Conservation (phyloP, 2,113 vertebrate genomes). For the Sorex fumeus region DNA sequence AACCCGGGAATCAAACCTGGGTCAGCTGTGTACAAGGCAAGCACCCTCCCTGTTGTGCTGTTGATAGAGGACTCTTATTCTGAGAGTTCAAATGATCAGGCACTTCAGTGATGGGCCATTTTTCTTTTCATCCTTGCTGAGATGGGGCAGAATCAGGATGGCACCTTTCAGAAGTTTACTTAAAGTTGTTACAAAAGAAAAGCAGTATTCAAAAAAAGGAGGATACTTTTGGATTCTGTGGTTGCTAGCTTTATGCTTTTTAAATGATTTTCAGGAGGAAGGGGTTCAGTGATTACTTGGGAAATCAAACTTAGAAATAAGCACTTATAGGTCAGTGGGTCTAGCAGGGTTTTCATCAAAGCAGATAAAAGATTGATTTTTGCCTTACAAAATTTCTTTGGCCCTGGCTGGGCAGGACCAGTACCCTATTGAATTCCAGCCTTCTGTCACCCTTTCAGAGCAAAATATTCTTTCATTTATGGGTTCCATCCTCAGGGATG, state of each 20-base stretch:
- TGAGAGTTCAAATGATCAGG: neutral
- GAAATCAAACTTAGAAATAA: constrained; percentile 46
- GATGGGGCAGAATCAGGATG: neutral
- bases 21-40: too few species aligned
- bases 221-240: neutral
- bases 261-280: neutral
- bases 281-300: neutral
- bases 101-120: neutral
- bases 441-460: neutral
- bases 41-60: too few species aligned
- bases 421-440: too few species aligned
- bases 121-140: neutral
- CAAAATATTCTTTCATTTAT: neutral
- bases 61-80: too few species aligned
- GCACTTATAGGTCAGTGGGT: neutral
- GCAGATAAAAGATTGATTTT: neutral
- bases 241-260: neutral
- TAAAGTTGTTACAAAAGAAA: neutral
- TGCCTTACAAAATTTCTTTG: neutral
- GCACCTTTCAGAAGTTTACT: neutral
- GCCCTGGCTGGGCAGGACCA: neutral
- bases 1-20: too few species aligned
- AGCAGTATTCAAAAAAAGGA: neutral
- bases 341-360: neutral
- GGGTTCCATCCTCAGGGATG: neutral